Conservation (phyloP, 2,888 invertebrate species). For the Chrysodeixis includens region DNA sequence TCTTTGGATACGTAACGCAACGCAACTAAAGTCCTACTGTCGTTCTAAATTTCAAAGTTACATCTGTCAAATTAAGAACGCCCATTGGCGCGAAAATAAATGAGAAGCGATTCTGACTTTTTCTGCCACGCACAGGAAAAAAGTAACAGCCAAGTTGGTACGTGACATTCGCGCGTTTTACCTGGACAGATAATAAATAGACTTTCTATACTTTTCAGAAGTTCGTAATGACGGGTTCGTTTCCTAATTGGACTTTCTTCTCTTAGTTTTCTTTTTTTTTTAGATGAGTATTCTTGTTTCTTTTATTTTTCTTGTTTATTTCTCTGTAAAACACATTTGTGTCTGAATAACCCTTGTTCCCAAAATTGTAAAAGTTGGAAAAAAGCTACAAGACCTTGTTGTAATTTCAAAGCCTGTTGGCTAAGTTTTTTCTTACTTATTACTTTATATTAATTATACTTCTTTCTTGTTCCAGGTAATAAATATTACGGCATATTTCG, state of each 20-base stretch:
- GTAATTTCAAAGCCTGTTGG: background rate
- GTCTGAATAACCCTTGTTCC: background rate
- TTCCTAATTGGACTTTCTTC: constrained; percentile 43
- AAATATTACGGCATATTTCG: constrained; percentile 10
- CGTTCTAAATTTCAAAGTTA: background rate
- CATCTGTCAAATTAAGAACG: constrained; percentile 25
- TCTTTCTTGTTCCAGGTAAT: constrained; percentile 45
- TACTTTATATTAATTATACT: background rate
- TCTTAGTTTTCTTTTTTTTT: no score
- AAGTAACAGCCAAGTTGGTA: constrained; percentile 26
- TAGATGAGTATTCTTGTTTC: constrained; percentile 27
- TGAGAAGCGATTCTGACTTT: constrained; percentile 18
- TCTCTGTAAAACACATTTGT: background rate
- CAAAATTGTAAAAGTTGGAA: background rate
- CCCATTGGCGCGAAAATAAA: constrained; percentile 17
- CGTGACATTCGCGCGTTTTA: constrained; percentile 44
- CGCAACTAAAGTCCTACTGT: no score
- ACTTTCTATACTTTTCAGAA: constrained; percentile 19
- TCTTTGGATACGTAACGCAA: no score
- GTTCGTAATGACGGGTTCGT: constrained; percentile 25
- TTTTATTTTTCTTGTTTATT: constrained; percentile 5
- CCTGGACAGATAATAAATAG: constrained; percentile 21
- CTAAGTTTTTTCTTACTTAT: background rate
- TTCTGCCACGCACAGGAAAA: constrained; percentile 30
- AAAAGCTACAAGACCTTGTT: background rate